phyloP scores from a whole-genome alignment of 2,797 vertebrate species.

The Poeciliopsis infans region DNA sequence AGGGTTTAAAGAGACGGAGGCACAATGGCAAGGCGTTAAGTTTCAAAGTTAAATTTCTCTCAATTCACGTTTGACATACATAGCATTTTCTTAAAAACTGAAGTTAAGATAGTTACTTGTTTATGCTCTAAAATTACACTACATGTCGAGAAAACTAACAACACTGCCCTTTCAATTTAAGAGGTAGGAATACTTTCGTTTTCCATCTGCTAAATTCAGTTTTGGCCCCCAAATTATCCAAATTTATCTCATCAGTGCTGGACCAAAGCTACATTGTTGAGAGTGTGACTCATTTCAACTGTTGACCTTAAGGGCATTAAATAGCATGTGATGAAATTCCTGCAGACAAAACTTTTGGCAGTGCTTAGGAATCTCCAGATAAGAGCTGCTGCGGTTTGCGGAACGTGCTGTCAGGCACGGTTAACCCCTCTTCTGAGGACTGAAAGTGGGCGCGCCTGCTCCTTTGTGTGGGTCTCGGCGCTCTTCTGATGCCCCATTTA shows the following conservation, averaged over 20 bases:
- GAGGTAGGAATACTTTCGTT: neutral
- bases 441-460: constrained; percentile 19
- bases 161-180: neutral
- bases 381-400: constrained; percentile 53
- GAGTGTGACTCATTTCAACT: constrained; percentile 9
- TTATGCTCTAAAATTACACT: too few species aligned
- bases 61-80: too few species aligned
- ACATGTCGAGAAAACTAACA: too few species aligned
- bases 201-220: constrained; percentile 7
- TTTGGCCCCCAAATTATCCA: constrained; percentile 15
- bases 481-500: constrained; percentile 57
- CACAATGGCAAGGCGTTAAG: too few species aligned
- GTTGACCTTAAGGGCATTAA: constrained; percentile 24
- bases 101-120: too few species aligned
- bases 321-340: constrained; percentile 57
- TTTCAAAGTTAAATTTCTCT: too few species aligned
- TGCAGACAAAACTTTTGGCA: constrained; percentile 61
- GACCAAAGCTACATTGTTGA: constrained; percentile 6
- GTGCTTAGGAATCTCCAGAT: constrained; percentile 59
- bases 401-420: constrained; percentile 58
- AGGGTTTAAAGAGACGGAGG: neutral
- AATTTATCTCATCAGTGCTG: neutral
- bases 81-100: too few species aligned
- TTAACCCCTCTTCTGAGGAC: constrained; percentile 54
- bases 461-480: constrained; percentile 35